These are phyloP conservation scores for Discoglossus pictus DNA, from an alignment of 2,797 vertebrate species.

Conservation along the genomic window DNA sequence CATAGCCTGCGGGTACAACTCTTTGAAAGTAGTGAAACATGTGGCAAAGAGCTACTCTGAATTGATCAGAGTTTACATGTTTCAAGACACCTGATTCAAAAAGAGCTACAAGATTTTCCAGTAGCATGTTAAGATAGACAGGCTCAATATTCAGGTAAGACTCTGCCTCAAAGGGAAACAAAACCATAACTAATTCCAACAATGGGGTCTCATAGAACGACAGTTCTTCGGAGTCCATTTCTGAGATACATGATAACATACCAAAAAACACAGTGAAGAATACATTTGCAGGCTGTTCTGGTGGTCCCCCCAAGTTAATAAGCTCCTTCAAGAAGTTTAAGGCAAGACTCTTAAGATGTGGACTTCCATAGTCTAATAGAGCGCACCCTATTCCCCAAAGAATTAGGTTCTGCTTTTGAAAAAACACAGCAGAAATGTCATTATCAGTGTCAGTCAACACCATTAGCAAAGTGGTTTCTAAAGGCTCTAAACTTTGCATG, in stretches of 20 bases:
- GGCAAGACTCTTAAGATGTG: slow-evolving; percentile 71
- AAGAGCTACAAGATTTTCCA: slow-evolving; percentile 80
- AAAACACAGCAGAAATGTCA: slow-evolving; percentile 77
- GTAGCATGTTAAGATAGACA: slow-evolving; percentile 82
- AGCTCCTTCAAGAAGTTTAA: slow-evolving; percentile 77
- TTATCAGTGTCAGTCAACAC: slow-evolving; percentile 68
- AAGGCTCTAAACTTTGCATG: slow-evolving; percentile 76
- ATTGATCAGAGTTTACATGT: slow-evolving; percentile 69
- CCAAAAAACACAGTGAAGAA: slow-evolving; percentile 84
- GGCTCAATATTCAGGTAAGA: slow-evolving; percentile 75
- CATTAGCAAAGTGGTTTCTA: slow-evolving; percentile 72
- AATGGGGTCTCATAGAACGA: slow-evolving; percentile 75
- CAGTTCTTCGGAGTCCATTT: slow-evolving; percentile 61
- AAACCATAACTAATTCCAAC: slow-evolving; percentile 71
- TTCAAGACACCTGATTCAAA: slow-evolving; percentile 69
- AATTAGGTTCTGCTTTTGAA: slow-evolving; percentile 71
- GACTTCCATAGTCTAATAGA: slow-evolving; percentile 75
- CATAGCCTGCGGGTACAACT: slow-evolving; percentile 80
- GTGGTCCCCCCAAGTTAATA: slow-evolving; percentile 81
- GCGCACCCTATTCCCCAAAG: slow-evolving; percentile 84
- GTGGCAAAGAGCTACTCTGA: slow-evolving; percentile 79
- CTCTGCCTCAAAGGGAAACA: slow-evolving; percentile 74
- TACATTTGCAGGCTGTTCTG: slow-evolving; percentile 72
- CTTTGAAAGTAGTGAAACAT: slow-evolving; percentile 82
- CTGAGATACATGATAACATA: slow-evolving; percentile 71